Evolutionary conservation across 1,140 invertebrate genomes (phyloP), one percentile per base, ranked within the genome.

Genomic region (Maconellicoccus hirsutus): DNA sequence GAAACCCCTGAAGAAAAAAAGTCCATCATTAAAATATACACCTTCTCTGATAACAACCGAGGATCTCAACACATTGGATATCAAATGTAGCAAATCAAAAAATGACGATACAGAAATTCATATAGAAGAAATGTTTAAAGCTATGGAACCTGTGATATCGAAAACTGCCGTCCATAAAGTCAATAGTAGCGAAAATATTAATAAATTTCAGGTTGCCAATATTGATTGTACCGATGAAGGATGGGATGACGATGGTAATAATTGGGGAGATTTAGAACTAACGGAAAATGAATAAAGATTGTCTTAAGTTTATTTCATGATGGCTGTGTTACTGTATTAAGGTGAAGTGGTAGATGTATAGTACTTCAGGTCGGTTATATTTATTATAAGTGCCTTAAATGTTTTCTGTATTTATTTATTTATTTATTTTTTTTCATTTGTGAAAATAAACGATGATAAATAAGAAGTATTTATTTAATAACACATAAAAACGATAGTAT

Each of bases 71-170:
- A 8, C 74, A 78, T 27, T 72, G 81, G 26, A 78, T 80, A 76
- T 80, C 79, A 66, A 66, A 16, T 66, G 61, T 66, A 66, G 61
- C 75, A 78, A 80, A 74, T 77, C 78, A 27, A 73, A 79, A 59
- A 72, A 74, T 21, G 74, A 76, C 2, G 79, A 82, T 21, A 78
- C 80, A 22, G 75, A 27, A n/a, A 82, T 86, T 71, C 86, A 88
- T 72, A 81, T 88, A 75, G 87, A 92, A 23, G 12, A 19, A 76
- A 91, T 90, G 74, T 92, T 92, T 75, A 87, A 86, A 70, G 90
- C 91, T 76, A 92, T 92, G 90, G 87, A 87, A 74, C 90, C 90
- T 6, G 83, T 90, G 4, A 91, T 92, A 75, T 83, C 88, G 66
- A 85, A 85, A 74, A 82, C 85, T 10, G 82, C 82, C 52, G 77